Base-by-base conservation (phyloP, 2,797 vertebrate species). In the Menidia menidia region DNA sequence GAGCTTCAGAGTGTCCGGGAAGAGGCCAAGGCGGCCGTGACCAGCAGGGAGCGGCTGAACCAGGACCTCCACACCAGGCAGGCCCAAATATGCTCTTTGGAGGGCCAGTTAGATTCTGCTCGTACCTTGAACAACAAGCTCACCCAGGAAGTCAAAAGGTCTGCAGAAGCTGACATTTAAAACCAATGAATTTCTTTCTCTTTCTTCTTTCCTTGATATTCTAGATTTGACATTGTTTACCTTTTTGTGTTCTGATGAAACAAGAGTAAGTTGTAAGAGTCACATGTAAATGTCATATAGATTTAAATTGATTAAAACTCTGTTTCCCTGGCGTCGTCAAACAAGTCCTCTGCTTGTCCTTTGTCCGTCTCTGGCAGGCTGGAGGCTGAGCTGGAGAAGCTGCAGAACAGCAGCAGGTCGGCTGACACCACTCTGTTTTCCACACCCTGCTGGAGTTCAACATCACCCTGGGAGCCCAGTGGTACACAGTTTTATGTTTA, bases 301-400 rank as follows among this genome's bases (percentile, higher is more conserved):
- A 47, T 55, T 10, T n/a, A 30, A 44, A 6, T 25, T 25, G 25
- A 25, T 25, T 25, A 25, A 25, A 6, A 48, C 10, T 39, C 14
- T 3, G 4, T 59, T 54, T 72, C 11, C 12, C 33, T 62, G 4
- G 19, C 35, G 18, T 18, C 33, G 44, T 16, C 62, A 11, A 72
- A 59, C 9, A 43, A n/a, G 63, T 33, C n/a, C 3, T 4, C 25
- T 51, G 44, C 57, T 45, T 64, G 4, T 52, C n/a, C 19, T 45
- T 16, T 8, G 9, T 47, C 16, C 4, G 15, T 65, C 14, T 65
- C 13, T 47, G 30, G 41, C 80, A 96, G 95, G 42, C 78, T 95
- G 73, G 94, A 95, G 85, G 92, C 84, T 4, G 94, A 95, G 76
- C 88, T 95, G 45, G 94, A 95, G 80, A 95, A 94, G 74, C 80